Evolutionary conservation across 2,113 vertebrate genomes (phyloP), one percentile per base, ranked within the genome.

Genomic region (Pedionomus torquatus): DNA sequence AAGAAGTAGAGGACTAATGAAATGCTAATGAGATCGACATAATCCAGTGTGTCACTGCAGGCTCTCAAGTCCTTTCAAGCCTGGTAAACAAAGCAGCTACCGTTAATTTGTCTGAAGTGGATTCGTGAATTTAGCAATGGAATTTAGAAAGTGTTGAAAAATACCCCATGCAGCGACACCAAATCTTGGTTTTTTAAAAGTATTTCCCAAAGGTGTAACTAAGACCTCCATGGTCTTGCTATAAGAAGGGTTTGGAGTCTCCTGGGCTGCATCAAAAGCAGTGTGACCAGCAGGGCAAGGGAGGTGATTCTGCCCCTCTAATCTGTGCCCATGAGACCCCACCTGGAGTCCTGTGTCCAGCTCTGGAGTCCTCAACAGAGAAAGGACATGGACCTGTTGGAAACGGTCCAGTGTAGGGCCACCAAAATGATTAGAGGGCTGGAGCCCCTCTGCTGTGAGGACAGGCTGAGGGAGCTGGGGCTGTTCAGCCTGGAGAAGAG

Each of bases 1-100:
- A 92, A 83, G 83, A 95, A 82, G 33, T 65, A 87, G 61, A 95
- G 54, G 24, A 91, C 35, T 89, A 96, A 96, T 93, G 83, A 97
- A 93, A 93, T 91, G 72, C 64, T 90, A 87, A 87, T 95, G 83
- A 88, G 83, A 87, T 48, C 1, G 0, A 89, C 39, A 91, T 37
- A 90, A 75, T 69, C 41, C 86, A 83, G 61, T 72, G 60, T 93
- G 80, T 68, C 87, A 94, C 93, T 96, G 95, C 89, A 84, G 86
- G 83, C 39, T 96, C 48, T 89, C 86, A 64, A 68, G 69, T 89
- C 44, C 86, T 94, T 89, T 69, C 89, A 87, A 90, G 72, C 63
- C 77, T 87, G 57, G 74, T 95, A 95, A 96, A 97, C 82, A 92
- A 71, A 91, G 75, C 51, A 76, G 31, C 84, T 95, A 51, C 46